These are phyloP conservation scores for Drosophila paulistorum DNA, from an alignment of 1,140 invertebrate species.

Conservation along the genomic window DNA sequence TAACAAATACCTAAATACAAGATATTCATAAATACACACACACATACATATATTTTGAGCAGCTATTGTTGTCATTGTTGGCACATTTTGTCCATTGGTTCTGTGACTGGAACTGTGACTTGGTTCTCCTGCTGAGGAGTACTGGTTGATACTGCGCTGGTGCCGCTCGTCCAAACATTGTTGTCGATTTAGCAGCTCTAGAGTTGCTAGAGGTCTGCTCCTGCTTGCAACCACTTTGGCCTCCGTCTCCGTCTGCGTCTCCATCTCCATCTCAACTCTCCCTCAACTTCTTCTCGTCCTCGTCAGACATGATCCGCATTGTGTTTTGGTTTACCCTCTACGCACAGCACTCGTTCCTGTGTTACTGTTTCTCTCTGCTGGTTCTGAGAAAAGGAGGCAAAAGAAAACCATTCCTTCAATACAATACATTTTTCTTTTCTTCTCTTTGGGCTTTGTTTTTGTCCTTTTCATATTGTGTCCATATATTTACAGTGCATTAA, in stretches of 20 bases:
- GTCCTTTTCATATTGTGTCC: conserved; percentile 52
- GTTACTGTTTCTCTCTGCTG: conserved; percentile 29
- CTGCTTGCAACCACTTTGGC: conserved; percentile 12
- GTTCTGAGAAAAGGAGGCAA: conserved; percentile 62
- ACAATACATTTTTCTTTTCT: conserved; percentile 49
- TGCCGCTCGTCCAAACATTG: conserved; percentile 17
- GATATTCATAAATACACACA: too few species aligned
- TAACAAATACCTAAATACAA: too few species aligned
- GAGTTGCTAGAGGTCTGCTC: conserved; percentile 14
- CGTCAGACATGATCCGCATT: conserved; percentile 42
- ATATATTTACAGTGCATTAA: conserved; percentile 68
- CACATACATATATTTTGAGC: background rate
- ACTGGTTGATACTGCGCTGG: conserved; percentile 14
- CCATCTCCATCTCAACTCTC: conserved; percentile 27
- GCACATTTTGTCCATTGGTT: conserved; percentile 37
- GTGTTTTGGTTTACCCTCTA: conserved; percentile 39
- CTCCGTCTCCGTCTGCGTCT: conserved; percentile 22
- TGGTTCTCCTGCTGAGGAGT: conserved; percentile 24
- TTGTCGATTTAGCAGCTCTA: conserved; percentile 38
- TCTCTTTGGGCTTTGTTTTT: conserved; percentile 64
- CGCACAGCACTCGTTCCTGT: conserved; percentile 51
- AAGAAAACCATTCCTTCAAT: conserved; percentile 70
- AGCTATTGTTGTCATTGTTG: conserved; percentile 59
- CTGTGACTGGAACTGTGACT: conserved; percentile 16
- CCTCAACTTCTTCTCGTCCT: conserved; percentile 10